These are phyloP conservation scores for Notoglanidium macrostoma DNA, from an alignment of 2,797 vertebrate species.

Conservation along the genomic window DNA sequence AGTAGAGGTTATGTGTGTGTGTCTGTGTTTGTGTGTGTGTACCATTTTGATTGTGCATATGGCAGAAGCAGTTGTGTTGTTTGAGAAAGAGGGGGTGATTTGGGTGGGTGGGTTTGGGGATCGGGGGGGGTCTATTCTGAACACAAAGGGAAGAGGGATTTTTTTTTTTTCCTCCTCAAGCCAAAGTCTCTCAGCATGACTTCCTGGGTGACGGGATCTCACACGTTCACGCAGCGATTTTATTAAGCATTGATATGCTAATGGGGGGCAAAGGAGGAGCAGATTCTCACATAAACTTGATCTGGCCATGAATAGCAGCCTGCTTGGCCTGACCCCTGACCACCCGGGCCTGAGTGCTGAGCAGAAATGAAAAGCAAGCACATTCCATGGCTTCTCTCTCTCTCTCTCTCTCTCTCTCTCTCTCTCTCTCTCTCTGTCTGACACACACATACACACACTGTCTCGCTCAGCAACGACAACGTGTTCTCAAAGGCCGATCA, in stretches of 20 bases:
- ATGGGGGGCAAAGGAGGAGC: slow-evolving; percentile 89
- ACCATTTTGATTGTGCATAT: slow-evolving; percentile 55
- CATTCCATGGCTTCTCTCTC: slow-evolving; percentile 73
- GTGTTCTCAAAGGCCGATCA: slow-evolving; percentile 43
- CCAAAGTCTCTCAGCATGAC: slow-evolving; percentile 76
- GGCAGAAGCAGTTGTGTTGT: slow-evolving; percentile 48
- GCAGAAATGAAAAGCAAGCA: slow-evolving; percentile 82
- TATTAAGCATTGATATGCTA: slow-evolving; percentile 99
- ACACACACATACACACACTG: slow-evolving; percentile 43
- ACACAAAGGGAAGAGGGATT: slow-evolving; percentile 73
- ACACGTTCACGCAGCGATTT: slow-evolving; percentile 87
- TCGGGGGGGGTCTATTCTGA: slow-evolving; percentile 41
- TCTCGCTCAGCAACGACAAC: slow-evolving; percentile 33
- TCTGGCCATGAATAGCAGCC: slow-evolving; percentile 95
- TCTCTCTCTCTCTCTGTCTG: slow-evolving; percentile 31
- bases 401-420: slow-evolving; percentile 18
- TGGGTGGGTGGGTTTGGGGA: slow-evolving; percentile 7
- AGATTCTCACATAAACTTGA: slow-evolving; percentile 99
- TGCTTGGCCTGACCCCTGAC: slow-evolving; percentile 92
- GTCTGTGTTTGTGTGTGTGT: slow-evolving; percentile 41
- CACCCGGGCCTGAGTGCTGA: slow-evolving; percentile 76
- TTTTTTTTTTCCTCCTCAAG: slow-evolving; percentile 70
- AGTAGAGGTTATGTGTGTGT: slow-evolving; percentile 40
- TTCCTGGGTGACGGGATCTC: slow-evolving; percentile 85
- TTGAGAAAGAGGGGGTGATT: slow-evolving; percentile 24